Evolutionary conservation across 2,888 invertebrate genomes (phyloP), one percentile per base, ranked within the genome.

Genomic region (Imbricaverruca yamaguchii): DNA sequence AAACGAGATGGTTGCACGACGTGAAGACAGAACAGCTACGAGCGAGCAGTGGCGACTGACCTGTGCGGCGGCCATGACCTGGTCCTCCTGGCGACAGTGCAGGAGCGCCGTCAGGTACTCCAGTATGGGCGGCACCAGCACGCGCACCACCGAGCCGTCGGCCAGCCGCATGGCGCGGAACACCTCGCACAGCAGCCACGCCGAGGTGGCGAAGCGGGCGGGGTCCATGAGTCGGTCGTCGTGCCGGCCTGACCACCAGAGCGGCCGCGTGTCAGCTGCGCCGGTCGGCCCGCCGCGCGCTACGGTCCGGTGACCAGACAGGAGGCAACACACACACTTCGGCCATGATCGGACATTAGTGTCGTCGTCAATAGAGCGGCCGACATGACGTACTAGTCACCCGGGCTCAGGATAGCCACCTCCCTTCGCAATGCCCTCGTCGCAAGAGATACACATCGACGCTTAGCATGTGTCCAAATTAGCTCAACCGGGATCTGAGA

Each of bases 101-200:
- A 65, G 23, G 7, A 65, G 65, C 65, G 65, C 65, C n/a, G n/a
- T 65, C 65, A 65, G 65, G 65, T 65, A 65, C 65, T 65, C 65
- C 65, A 65, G 65, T n/a, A 65, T 65, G 65, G 65, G 65, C n/a
- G 65, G 3, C n/a, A 23, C 65, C 65, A 65, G 65, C 65, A 65
- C 65, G 10, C 15, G 65, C 65, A 65, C n/a, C 23, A 23, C 65
- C 9, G 65, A n/a, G 23, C 65, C 65, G 65, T 65, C 65, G 10
- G 65, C 23, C 65, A 65, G 65, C 23, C 65, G 65, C 65, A 65
- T 23, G 10, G n/a, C 7, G 23, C 65, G 23, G 65, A 65, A 65
- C 65, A 65, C 65, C 65, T 65, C 65, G 10, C 65, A n/a, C n/a
- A 65, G 23, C 23, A 65, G 65, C 23, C 65, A n/a, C 23, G 10